Percentiles rank a stretch among this genome's conserved stretches.
These are phyloP conservation scores for Perdita meconis DNA, from an alignment of 2,888 invertebrate genomes.

Conservation along the genomic window DNA sequence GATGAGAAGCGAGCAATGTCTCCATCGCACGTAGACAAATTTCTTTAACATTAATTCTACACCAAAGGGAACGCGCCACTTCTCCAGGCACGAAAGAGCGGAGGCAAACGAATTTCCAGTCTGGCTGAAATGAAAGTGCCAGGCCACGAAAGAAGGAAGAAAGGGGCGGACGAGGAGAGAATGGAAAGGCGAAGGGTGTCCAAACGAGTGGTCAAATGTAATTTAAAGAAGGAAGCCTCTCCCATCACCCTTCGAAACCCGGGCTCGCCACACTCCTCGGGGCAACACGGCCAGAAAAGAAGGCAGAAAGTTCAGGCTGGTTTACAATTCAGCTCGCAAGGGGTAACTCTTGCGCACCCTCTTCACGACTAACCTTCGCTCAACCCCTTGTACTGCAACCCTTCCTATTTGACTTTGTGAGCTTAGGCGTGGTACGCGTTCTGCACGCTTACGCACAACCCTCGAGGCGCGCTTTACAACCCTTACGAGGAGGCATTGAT, in stretches of 20 bases:
- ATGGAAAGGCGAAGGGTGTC: constrained; percentile 60
- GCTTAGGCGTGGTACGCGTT: constrained; percentile 59
- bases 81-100: constrained; percentile 61
- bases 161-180: background rate
- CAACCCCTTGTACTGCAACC: constrained; percentile 3
- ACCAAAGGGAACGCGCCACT: constrained; percentile 10
- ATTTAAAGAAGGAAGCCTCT: constrained; percentile 81
- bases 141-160: background rate
- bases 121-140: constrained; percentile 34
- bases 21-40: no score
- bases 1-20: no score
- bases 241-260: constrained; percentile 62
- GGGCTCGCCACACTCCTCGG: constrained; percentile 63
- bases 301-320: constrained; percentile 77
- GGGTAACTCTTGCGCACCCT: constrained; percentile 55
- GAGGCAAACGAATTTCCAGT: constrained; percentile 69
- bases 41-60: no score
- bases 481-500: constrained; percentile 61
- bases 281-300: constrained; percentile 78
- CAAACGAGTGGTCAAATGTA: constrained; percentile 82
- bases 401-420: constrained; percentile 69
- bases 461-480: constrained; percentile 15
- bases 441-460: constrained; percentile 13
- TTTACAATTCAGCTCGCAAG: constrained; percentile 82
- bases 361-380: constrained; percentile 29